A percentile compares a stretch with the other conserved stretches of the same genome.
Evolutionary conservation across 2,888 invertebrate genomes (phyloP).

Genomic region (Drosophila borealis): DNA sequence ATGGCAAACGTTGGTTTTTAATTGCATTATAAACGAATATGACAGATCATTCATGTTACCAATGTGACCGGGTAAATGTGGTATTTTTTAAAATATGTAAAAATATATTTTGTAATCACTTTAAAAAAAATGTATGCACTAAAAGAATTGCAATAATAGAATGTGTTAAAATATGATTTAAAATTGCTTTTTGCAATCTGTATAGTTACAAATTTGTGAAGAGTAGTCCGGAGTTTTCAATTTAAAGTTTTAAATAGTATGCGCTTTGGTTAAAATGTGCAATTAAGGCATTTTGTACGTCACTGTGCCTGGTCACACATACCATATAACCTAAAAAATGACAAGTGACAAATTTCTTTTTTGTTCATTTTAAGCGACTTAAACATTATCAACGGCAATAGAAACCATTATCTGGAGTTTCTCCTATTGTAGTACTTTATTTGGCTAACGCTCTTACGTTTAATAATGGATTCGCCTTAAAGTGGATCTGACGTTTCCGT

Average conservation of each 20-base stretch:
- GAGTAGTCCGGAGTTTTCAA: not conserved
- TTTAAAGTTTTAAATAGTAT: not conserved
- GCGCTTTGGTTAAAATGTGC: slow-evolving; percentile 3
- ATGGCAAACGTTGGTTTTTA: slow-evolving; percentile 4
- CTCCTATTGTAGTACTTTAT: slow-evolving; percentile 4
- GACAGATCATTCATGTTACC: slow-evolving; percentile 40
- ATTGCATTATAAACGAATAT: slow-evolving; percentile 34
- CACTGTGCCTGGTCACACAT: slow-evolving; percentile 62
- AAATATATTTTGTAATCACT: not conserved
- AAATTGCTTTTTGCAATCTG: not conserved
- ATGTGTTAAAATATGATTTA: not conserved
- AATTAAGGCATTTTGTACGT: slow-evolving; percentile 41
- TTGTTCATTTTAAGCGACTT: slow-evolving; percentile 66
- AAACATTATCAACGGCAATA: slow-evolving; percentile 45
- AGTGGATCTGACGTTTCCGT: slow-evolving; percentile 22
- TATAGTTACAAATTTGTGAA: too few species aligned
- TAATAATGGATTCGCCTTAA: slow-evolving; percentile 32
- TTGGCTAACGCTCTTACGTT: slow-evolving; percentile 4
- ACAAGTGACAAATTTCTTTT: slow-evolving; percentile 81
- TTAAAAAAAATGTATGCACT: not conserved
- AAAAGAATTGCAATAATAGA: not conserved
- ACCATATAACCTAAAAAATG: slow-evolving; percentile 77
- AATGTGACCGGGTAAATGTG: slow-evolving; percentile 46
- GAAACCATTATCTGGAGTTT: slow-evolving; percentile 38
- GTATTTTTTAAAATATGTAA: slow-evolving; percentile 22